A percentile compares a stretch with the other conserved stretches of the same genome.
These are phyloP conservation scores for Hippolais icterina DNA, from an alignment of 2,113 vertebrate species.

Conservation along the genomic window DNA sequence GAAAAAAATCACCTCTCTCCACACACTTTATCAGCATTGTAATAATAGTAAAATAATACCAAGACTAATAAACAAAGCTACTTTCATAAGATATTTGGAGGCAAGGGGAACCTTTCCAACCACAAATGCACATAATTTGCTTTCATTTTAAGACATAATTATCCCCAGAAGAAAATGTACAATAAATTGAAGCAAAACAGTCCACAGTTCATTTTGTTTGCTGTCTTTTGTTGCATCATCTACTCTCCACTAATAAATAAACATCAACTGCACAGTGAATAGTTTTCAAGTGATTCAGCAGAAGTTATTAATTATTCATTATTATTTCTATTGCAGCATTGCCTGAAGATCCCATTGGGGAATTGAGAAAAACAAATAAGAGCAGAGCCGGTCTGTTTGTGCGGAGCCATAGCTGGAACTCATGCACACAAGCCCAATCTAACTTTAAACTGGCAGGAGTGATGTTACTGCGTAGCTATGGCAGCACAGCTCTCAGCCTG, in stretches of 20 bases:
- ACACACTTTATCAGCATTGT: not conserved
- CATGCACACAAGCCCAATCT: not conserved
- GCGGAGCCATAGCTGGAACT: not conserved
- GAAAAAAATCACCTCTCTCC: not conserved
- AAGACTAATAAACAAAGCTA: not conserved
- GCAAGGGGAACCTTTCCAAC: not conserved
- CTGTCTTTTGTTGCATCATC: not conserved
- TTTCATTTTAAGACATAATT: conserved; percentile 38
- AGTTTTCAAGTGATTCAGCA: conserved; percentile 32
- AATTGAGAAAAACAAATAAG: conserved; percentile 9
- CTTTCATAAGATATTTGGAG: not conserved
- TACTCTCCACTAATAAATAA: conserved; percentile 42
- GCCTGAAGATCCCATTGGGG: not conserved
- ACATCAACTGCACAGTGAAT: not conserved
- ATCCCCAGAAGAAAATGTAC: conserved; percentile 23
- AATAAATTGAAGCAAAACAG: conserved; percentile 11
- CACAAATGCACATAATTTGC: conserved; percentile 3
- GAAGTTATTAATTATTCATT: conserved; percentile 41
- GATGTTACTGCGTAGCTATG: not conserved
- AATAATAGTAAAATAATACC: not conserved
- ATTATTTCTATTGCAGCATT: conserved; percentile 4
- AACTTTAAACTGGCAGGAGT: not conserved
- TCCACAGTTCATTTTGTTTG: not conserved
- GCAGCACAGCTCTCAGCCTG: not conserved
- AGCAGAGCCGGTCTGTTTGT: not conserved